Evolutionary conservation across 2,797 vertebrate genomes (phyloP).

Genomic region (Fistularia commersonii): DNA sequence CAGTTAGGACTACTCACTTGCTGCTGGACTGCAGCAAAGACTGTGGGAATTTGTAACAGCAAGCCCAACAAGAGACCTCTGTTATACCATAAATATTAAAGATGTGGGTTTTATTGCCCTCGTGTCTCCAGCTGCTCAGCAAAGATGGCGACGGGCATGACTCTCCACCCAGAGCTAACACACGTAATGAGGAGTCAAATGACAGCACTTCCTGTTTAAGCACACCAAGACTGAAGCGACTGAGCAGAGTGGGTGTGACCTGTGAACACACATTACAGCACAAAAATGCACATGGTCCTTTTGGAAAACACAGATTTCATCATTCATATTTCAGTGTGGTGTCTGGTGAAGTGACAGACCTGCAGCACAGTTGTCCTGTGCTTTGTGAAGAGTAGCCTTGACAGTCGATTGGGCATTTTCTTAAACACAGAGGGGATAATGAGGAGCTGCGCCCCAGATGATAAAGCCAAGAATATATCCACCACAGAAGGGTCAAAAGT

Average conservation of each 20-base stretch:
- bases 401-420: slow-evolving; percentile 79
- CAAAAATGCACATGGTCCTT: not conserved
- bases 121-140: slow-evolving; percentile 82
- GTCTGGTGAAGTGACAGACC: slow-evolving; percentile 66
- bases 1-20: slow-evolving; percentile 41
- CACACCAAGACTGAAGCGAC: slow-evolving; percentile 79
- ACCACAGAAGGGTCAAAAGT: slow-evolving; percentile 97
- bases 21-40: slow-evolving; percentile 34
- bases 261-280: slow-evolving; percentile 41
- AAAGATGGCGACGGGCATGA: slow-evolving; percentile 77
- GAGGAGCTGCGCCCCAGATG: slow-evolving; percentile 87
- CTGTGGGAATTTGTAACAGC: slow-evolving; percentile 81
- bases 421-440: slow-evolving; percentile 82
- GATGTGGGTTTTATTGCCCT: slow-evolving; percentile 83
- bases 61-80: slow-evolving; percentile 97
- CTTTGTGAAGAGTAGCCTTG: slow-evolving; percentile 76
- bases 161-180: slow-evolving; percentile 93
- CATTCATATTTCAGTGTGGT: no score
- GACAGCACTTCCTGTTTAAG: slow-evolving; percentile 80
- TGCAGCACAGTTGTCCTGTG: slow-evolving; percentile 87
- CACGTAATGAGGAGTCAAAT: slow-evolving; percentile 78
- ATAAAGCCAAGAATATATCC: slow-evolving; percentile 89
- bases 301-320: not conserved
- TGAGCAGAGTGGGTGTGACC: slow-evolving; percentile 89
- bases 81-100: slow-evolving; percentile 95